phyloP scores from a whole-genome alignment of 2,113 vertebrate species.

The Noturus placidus region DNA sequence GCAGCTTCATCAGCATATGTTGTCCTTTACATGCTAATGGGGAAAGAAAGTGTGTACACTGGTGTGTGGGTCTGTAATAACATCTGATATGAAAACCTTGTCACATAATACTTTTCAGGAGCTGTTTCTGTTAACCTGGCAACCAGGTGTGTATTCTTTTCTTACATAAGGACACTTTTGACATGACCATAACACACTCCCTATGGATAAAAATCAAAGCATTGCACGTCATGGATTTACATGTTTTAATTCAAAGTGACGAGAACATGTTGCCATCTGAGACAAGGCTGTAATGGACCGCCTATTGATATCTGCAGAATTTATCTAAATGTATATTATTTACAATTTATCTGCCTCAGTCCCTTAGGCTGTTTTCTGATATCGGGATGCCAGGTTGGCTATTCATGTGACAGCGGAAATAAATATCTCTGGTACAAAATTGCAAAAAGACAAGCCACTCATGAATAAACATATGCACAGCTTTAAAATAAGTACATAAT shows the following conservation, averaged over 20 bases:
- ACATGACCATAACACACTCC: not conserved
- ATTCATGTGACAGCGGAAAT: not conserved
- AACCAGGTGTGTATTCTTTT: not conserved
- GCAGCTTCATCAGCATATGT: slow-evolving; percentile 38
- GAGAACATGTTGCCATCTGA: not conserved
- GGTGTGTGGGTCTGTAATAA: not conserved
- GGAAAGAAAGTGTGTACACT: not conserved
- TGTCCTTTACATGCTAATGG: slow-evolving; percentile 28
- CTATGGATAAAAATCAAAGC: not conserved
- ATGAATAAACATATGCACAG: no score
- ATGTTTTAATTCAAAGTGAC: not conserved
- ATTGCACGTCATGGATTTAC: not conserved
- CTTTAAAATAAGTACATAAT: not conserved
- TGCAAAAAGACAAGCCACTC: not conserved
- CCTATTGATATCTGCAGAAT: not conserved
- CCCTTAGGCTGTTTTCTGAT: not conserved
- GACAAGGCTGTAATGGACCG: no score
- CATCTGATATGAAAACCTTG: not conserved
- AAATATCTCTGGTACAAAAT: not conserved
- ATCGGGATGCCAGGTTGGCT: not conserved
- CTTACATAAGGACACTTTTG: not conserved
- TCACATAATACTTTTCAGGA: not conserved
- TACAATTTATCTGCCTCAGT: not conserved
- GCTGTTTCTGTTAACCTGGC: not conserved
- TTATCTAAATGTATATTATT: not conserved